A percentile compares a stretch with the other conserved stretches of the same genome.
Conservation (phyloP, 2,888 invertebrate genomes). For the Drosophila affinis region DNA sequence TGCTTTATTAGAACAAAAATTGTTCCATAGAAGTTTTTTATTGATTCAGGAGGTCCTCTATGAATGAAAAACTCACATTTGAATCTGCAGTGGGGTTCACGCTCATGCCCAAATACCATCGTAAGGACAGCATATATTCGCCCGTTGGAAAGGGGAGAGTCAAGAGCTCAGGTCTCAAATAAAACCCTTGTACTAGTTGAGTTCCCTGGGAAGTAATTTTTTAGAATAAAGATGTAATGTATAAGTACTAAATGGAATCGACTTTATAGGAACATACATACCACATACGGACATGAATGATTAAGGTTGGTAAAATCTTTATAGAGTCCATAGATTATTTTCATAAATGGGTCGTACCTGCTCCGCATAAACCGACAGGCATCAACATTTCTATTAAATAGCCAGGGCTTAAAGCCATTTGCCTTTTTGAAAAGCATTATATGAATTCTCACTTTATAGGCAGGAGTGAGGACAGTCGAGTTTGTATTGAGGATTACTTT, state of each 20-base stretch:
- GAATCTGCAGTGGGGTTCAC: neutral
- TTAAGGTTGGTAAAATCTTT: slow-evolving; percentile 10
- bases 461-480: neutral
- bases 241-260: too few relatives aligned
- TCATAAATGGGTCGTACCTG: neutral
- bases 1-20: too few relatives aligned
- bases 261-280: neutral
- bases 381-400: neutral
- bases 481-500: slow-evolving; percentile 2
- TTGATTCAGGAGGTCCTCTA: neutral
- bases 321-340: neutral
- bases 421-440: slow-evolving; percentile 3
- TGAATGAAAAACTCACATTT: neutral
- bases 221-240: too few relatives aligned
- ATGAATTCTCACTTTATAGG: neutral
- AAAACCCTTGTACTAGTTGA: neutral
- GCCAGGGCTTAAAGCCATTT: slow-evolving; percentile 21
- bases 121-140: neutral
- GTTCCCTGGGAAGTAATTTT: neutral
- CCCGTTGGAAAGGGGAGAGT: neutral
- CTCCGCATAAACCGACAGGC: neutral
- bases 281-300: neutral
- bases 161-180: neutral
- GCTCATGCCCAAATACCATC: neutral
- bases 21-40: too few relatives aligned